Conservation (phyloP, 2,113 vertebrate species). For the Chloroceryle aenea region DNA sequence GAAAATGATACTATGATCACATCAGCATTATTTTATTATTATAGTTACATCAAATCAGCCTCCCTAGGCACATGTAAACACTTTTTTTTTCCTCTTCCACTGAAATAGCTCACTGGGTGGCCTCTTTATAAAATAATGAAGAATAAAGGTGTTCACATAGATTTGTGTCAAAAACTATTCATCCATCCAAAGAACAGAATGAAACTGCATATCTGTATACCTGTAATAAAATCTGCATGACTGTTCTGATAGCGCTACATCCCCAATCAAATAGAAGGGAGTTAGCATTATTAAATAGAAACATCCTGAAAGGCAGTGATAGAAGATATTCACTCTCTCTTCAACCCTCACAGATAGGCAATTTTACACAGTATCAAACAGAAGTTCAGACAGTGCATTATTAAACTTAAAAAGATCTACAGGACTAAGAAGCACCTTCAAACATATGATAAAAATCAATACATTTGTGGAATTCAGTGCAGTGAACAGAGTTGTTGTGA, state of each 20-base stretch:
- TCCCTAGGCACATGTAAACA: conserved; percentile 2
- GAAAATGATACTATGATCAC: not conserved
- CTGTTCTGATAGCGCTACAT: not conserved
- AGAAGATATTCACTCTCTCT: not conserved
- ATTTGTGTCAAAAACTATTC: not conserved
- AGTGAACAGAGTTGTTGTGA: not conserved
- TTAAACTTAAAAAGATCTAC: not conserved
- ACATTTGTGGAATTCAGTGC: not conserved
- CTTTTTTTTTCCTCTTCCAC: not conserved
- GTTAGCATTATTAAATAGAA: not conserved
- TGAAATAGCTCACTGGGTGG: not conserved
- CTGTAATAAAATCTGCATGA: conserved; percentile 40
- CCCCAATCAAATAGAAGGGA: conserved; percentile 40
- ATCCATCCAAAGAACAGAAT: not conserved
- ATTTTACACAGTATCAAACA: not conserved
- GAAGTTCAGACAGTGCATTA: not conserved
- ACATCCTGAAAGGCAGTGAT: not conserved
- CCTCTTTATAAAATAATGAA: not conserved
- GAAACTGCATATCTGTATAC: not conserved
- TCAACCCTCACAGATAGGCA: not conserved
- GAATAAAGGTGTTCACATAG: not conserved
- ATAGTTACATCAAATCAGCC: conserved; percentile 15
- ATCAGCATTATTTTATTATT: conserved; percentile 44
- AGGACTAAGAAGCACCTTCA: not conserved
- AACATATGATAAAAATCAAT: not conserved